Evolutionary conservation across 2,113 vertebrate species (phyloP).

Genomic region (Poeciliopsis retropinna): DNA sequence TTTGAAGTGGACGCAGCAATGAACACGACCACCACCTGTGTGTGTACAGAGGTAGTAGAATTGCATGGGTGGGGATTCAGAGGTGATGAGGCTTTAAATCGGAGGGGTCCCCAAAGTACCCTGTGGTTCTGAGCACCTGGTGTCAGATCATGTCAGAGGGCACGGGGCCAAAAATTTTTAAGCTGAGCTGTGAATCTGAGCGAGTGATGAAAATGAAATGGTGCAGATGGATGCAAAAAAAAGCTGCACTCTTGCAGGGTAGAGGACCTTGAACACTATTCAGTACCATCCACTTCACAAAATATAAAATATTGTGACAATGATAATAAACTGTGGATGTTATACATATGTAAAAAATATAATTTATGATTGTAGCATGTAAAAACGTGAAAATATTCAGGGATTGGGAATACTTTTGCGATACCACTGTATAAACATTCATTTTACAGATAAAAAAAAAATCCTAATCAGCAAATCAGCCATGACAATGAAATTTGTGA

Average conservation of each 20-base stretch:
- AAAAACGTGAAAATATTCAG: too few relatives aligned
- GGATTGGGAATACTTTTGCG: too few relatives aligned
- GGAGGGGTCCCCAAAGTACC: slow-evolving; percentile 40
- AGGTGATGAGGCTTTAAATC: slow-evolving; percentile 70
- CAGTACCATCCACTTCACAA: neutral
- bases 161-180: slow-evolving; percentile 47
- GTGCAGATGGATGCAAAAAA: slow-evolving; percentile 39
- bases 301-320: too few relatives aligned
- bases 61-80: slow-evolving; percentile 49
- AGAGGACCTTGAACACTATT: neutral
- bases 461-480: too few relatives aligned
- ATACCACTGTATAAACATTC: too few relatives aligned
- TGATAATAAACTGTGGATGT: too few relatives aligned
- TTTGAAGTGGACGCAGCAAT: slow-evolving; percentile 6
- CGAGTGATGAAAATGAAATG: slow-evolving; percentile 55
- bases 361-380: too few relatives aligned
- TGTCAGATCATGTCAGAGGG: slow-evolving; percentile 63
- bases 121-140: slow-evolving; percentile 51
- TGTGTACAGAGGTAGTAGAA: slow-evolving; percentile 29
- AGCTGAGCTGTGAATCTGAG: slow-evolving; percentile 34
- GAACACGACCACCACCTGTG: slow-evolving; percentile 10
- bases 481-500: too few relatives aligned
- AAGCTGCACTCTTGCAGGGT: neutral
- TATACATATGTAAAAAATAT: too few relatives aligned
- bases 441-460: too few relatives aligned